Base-by-base conservation (phyloP, 1,140 invertebrate genomes). In the Eciton burchellii region DNA sequence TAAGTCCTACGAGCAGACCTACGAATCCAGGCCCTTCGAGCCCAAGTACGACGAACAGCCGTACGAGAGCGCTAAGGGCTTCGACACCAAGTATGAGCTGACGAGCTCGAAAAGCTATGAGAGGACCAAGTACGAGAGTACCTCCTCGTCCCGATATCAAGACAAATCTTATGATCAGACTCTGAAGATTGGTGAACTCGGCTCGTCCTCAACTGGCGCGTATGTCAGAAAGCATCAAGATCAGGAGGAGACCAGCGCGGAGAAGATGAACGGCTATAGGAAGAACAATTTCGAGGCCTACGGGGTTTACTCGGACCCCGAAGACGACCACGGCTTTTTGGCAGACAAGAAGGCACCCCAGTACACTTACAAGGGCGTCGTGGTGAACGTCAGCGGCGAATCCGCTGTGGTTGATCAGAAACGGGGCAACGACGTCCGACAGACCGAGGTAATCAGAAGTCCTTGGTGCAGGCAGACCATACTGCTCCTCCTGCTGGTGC, bases 381-480 rank as follows among this genome's bases (percentile, higher is more conserved):
- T 95, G 11, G 94, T 95, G 9, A 95, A 95, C 84, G 93, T 93
- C 26, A 93, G 92, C 79, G 94, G 94, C 4, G 93, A 95, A 76
- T 94, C 91, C 3, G 92, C 90, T 68, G 94, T 94, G 0, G 90
- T 94, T 9, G 91, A 93, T 19, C 92, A 93, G 84, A 94, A 94
- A 85, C 90, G 89, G 12, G 43, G 81, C 3, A 93, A 93, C 26
- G 91, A 94, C 3, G 66, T 59, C 68, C 88, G 88, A 12, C 91
- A 91, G 60, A 89, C 90, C 3, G 91, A 92, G 19, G 86, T 91
- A 56, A 84, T 82, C 8, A 85, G 92, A 41, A 93, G 89, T 79
- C 93, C 93, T 19, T 95, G 95, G 94, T 95, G 94, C 87, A 92
- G 93, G 68, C 95, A 94, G 0, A 94, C 94, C 0, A 94, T 95